phyloP scores from a whole-genome alignment of 2,113 vertebrate genomes.

The Pseudorhombus dupliciocellatus region DNA sequence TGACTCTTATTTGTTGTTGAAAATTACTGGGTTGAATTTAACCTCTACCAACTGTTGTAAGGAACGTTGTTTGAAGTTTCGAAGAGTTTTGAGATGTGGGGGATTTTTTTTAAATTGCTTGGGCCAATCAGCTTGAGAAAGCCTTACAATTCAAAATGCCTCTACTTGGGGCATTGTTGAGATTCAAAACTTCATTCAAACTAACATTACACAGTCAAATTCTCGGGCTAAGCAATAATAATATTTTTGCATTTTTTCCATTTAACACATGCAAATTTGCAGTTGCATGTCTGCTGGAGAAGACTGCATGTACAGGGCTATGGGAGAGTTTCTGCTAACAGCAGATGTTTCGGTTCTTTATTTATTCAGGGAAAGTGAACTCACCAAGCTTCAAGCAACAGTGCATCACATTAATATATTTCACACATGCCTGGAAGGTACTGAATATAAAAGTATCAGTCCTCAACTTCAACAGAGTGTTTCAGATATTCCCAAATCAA shows the following conservation, averaged over 20 bases:
- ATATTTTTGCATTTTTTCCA: not conserved
- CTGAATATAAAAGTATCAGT: not conserved
- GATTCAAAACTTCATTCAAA: not conserved
- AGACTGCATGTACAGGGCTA: not conserved
- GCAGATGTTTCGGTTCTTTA: not conserved
- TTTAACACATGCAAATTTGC: not conserved
- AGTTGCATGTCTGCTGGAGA: conserved; percentile 5
- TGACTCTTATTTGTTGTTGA: not conserved
- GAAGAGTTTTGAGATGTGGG: not conserved
- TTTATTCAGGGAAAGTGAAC: conserved; percentile 4
- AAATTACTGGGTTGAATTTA: not conserved
- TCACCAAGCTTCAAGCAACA: not conserved
- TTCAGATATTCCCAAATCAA: not conserved
- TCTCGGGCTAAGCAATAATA: not conserved
- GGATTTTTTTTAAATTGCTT: not conserved
- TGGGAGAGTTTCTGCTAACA: not conserved
- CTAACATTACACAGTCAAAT: not conserved
- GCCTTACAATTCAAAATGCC: not conserved
- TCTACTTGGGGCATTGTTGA: not conserved
- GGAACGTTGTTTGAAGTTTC: not conserved
- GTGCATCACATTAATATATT: conserved; percentile 10
- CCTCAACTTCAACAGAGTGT: not conserved
- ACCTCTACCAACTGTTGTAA: not conserved
- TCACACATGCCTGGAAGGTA: not conserved
- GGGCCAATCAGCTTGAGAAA: not conserved